Percentiles rank a stretch among this genome's conserved stretches.
Evolutionary conservation across 2,888 invertebrate species (phyloP).

Genomic region (Dicyrtomina minuta): DNA sequence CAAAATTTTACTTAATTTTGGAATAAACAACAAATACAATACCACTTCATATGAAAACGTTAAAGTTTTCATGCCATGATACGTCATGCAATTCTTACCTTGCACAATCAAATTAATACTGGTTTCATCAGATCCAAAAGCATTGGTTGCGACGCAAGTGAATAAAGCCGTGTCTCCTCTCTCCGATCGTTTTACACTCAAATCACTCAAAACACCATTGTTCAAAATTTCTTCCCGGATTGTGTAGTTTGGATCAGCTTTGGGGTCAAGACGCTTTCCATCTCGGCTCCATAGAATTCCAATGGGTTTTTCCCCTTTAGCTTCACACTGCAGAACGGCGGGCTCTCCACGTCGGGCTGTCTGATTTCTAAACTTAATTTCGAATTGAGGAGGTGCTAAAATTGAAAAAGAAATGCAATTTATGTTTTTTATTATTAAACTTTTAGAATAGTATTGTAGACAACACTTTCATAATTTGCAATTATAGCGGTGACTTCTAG

Average conservation of each 20-base stretch:
- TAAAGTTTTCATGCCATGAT: too few relatives aligned
- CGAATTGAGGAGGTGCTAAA: conserved; percentile 86
- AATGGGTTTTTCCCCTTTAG: conserved; percentile 79
- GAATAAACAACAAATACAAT: background rate
- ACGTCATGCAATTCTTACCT: too few relatives aligned
- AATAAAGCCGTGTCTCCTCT: conserved; percentile 85
- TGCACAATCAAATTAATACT: conserved; percentile 93
- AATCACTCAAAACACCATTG: conserved; percentile 82
- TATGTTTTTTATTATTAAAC: background rate
- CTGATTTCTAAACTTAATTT: conserved; percentile 86
- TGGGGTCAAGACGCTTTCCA: conserved; percentile 85
- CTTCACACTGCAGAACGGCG: conserved; percentile 83
- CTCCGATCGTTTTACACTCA: conserved; percentile 86
- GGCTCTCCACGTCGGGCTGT: conserved; percentile 88
- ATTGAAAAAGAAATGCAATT: conserved; percentile 10
- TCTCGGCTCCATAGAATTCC: conserved; percentile 94
- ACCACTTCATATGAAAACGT: too few relatives aligned
- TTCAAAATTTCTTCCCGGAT: conserved; percentile 77
- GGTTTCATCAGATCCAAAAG: conserved; percentile 91
- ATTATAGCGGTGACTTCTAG: background rate
- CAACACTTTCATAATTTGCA: too few relatives aligned
- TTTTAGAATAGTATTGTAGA: background rate
- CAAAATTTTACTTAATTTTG: background rate
- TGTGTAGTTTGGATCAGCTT: conserved; percentile 67
- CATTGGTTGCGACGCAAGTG: conserved; percentile 89